phyloP scores from a whole-genome alignment of 2,888 invertebrate species.

The Drosophila buzzatii region DNA sequence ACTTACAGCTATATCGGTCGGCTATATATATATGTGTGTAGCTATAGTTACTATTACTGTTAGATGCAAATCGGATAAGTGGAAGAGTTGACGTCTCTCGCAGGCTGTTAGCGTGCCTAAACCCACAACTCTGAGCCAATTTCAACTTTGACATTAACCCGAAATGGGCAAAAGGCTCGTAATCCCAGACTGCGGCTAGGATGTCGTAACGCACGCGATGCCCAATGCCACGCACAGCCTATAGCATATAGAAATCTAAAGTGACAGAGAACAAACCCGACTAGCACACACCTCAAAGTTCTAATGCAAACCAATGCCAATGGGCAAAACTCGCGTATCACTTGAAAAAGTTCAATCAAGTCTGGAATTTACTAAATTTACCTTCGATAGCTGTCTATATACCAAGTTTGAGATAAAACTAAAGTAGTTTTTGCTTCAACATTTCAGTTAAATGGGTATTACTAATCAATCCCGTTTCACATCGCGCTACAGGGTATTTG shows the following conservation, averaged over 20 bases:
- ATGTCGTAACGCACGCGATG: conserved; percentile 48
- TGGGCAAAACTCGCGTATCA: no score
- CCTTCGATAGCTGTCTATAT: neutral
- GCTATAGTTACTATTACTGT: neutral
- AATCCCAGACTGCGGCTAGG: conserved; percentile 21
- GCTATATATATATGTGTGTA: neutral
- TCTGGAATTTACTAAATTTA: neutral
- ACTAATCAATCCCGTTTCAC: neutral
- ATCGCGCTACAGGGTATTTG: neutral
- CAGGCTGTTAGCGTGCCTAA: conserved; percentile 23
- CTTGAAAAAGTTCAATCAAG: neutral
- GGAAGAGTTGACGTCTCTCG: conserved; percentile 57
- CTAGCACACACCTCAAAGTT: neutral
- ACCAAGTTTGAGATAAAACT: neutral
- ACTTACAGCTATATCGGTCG: neutral
- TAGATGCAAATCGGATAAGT: conserved; percentile 47
- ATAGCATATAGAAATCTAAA: neutral
- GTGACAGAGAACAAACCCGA: neutral
- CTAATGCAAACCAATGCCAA: neutral
- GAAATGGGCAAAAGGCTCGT: conserved; percentile 17
- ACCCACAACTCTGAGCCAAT: conserved; percentile 5
- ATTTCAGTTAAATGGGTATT: neutral
- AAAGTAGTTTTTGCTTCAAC: neutral
- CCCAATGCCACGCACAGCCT: conserved; percentile 13
- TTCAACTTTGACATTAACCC: conserved; percentile 74